Conservation (phyloP, 2,113 vertebrate genomes). For the Stegostoma tigrinum region DNA sequence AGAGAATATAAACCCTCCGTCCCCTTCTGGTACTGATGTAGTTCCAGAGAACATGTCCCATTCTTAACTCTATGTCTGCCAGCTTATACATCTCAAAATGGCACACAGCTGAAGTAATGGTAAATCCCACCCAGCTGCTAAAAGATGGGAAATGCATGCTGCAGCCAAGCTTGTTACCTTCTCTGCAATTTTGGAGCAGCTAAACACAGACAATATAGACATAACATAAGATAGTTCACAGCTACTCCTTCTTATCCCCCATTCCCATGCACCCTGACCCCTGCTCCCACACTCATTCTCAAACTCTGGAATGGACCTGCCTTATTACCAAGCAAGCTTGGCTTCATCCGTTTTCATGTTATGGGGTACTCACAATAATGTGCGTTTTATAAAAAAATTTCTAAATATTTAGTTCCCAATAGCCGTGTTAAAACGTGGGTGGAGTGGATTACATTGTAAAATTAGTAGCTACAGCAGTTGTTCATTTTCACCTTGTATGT, state of each 20-base stretch:
- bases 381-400: not conserved
- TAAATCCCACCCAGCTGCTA: not conserved
- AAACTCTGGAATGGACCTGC: not conserved
- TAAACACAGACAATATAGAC: not conserved
- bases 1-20: not conserved
- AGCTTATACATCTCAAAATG: not conserved
- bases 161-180: not conserved
- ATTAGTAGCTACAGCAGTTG: constrained; percentile 12
- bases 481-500: not conserved
- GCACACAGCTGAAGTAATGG: constrained; percentile 12
- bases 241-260: not conserved
- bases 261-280: too few relatives aligned
- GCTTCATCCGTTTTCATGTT: not conserved
- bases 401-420: not conserved
- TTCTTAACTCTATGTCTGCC: not conserved
- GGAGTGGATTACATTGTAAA: constrained; percentile 2
- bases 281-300: not conserved
- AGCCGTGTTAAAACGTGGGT: not conserved
- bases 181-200: constrained; percentile 1
- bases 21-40: not conserved
- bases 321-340: not conserved
- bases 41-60: not conserved
- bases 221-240: not conserved
- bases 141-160: constrained; percentile 29
- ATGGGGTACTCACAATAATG: not conserved